Conservation (phyloP, 2,888 invertebrate species). For the Craniophora ligustri region DNA sequence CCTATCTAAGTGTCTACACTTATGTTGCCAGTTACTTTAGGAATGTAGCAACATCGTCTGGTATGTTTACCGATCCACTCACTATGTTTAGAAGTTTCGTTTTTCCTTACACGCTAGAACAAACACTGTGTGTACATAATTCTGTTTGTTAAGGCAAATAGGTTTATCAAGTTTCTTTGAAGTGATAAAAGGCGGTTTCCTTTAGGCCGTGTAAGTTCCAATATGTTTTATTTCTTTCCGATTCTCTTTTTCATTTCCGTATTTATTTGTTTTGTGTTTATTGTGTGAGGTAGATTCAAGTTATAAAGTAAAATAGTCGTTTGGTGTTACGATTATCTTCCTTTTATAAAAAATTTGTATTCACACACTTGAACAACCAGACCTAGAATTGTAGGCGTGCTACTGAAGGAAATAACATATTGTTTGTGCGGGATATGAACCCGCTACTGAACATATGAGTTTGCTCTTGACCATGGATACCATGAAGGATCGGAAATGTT, state of each 20-base stretch:
- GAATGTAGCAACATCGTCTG: slow-evolving; percentile 15
- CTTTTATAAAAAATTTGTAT: too few relatives aligned
- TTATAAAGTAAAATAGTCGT: too few relatives aligned
- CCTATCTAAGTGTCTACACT: neutral
- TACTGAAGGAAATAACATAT: too few relatives aligned
- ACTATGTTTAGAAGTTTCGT: slow-evolving; percentile 27
- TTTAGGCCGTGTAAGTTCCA: slow-evolving; percentile 23
- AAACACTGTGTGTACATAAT: slow-evolving; percentile 56
- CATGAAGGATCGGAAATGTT: too few relatives aligned
- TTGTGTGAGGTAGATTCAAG: neutral
- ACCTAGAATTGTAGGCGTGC: too few relatives aligned
- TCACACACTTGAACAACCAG: too few relatives aligned
- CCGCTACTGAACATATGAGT: too few relatives aligned
- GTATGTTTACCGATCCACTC: slow-evolving; percentile 21
- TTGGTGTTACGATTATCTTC: too few relatives aligned
- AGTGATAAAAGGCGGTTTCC: slow-evolving; percentile 52
- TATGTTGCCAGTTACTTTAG: neutral
- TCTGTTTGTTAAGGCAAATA: slow-evolving; percentile 59
- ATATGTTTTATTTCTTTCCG: slow-evolving; percentile 40
- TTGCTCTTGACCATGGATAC: too few relatives aligned
- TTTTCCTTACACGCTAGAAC: slow-evolving; percentile 44
- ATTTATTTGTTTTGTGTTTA: neutral
- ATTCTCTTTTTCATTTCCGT: slow-evolving; percentile 23
- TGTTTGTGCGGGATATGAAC: too few relatives aligned
- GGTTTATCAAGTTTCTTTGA: slow-evolving; percentile 59